A percentile compares a stretch with the other conserved stretches of the same genome.
Conservation (phyloP, 1,140 invertebrate genomes). For the Nixonia krombeini region DNA sequence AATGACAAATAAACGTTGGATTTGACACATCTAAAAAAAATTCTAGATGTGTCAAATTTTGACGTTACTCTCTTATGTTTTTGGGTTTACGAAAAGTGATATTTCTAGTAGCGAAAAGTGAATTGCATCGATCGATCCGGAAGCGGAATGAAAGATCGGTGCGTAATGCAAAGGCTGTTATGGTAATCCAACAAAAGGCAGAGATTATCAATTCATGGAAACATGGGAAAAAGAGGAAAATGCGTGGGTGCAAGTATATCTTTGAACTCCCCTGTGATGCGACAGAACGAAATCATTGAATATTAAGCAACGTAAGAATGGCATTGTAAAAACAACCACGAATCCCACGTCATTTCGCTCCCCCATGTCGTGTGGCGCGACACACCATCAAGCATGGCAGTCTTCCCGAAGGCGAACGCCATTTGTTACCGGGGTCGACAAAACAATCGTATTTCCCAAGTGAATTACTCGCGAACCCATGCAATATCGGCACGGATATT, state of each 20-base stretch:
- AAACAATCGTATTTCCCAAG: slow-evolving; percentile 63
- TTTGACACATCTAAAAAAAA: no score
- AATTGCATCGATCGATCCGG: no score
- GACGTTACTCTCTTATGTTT: no score
- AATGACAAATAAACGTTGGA: no score
- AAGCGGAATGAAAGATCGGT: no score
- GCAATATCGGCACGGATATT: slow-evolving; percentile 68
- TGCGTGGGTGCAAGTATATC: slow-evolving; percentile 4
- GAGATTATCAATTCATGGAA: no score
- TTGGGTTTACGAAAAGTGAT: no score
- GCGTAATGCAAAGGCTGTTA: no score
- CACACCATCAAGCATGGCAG: slow-evolving; percentile 16
- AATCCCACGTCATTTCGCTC: slow-evolving; percentile 44
- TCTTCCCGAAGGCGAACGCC: slow-evolving; percentile 21
- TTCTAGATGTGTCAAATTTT: no score
- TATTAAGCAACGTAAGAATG: slow-evolving; percentile 47
- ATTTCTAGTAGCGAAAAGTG: no score
- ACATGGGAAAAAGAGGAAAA: slow-evolving; percentile 6
- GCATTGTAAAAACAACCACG: slow-evolving; percentile 49
- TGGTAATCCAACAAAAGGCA: no score
- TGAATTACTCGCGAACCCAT: slow-evolving; percentile 55
- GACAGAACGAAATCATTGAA: slow-evolving; percentile 48
- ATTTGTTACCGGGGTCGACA: slow-evolving; percentile 42
- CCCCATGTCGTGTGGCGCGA: slow-evolving; percentile 17
- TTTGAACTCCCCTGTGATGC: slow-evolving; percentile 32